Evolutionary conservation across 1,140 invertebrate species (phyloP).

Genomic region (Archegozetes longisetosus): DNA sequence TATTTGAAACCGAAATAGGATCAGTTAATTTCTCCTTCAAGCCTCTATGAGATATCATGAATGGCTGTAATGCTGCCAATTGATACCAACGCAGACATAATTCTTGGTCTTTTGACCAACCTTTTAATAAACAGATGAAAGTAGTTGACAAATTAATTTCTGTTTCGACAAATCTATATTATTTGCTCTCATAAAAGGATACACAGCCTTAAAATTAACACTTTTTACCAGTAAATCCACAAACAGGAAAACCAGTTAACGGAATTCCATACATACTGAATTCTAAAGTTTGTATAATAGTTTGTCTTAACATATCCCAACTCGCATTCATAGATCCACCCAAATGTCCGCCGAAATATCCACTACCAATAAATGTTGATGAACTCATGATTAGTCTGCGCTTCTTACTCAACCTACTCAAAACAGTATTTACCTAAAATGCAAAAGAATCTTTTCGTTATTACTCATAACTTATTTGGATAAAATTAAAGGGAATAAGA

Average conservation of each 20-base stretch:
- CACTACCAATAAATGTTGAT: slow-evolving; percentile 61
- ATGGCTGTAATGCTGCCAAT: slow-evolving; percentile 39
- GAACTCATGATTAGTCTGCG: slow-evolving; percentile 66
- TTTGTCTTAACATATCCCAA: slow-evolving; percentile 33
- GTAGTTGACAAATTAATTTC: neutral
- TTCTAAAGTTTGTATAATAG: slow-evolving; percentile 41
- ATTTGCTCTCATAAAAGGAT: neutral
- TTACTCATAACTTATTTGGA: too few species aligned
- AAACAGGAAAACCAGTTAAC: slow-evolving; percentile 31
- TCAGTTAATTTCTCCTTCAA: slow-evolving; percentile 39
- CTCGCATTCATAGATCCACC: slow-evolving; percentile 50
- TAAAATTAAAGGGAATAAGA: too few species aligned
- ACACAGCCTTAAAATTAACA: too few species aligned
- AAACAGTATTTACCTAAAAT: too few species aligned
- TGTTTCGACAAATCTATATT: neutral
- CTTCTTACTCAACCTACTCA: too few species aligned
- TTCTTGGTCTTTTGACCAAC: slow-evolving; percentile 26
- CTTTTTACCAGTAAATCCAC: slow-evolving; percentile 28
- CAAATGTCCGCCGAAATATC: slow-evolving; percentile 66
- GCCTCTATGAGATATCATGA: slow-evolving; percentile 67
- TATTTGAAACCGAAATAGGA: slow-evolving; percentile 36
- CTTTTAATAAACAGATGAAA: too few species aligned
- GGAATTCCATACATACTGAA: slow-evolving; percentile 61
- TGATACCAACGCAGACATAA: slow-evolving; percentile 65
- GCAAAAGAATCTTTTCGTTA: too few species aligned